Evolutionary conservation across 35 echinoderm and acorn worm species (phyloP).

Genomic region (Hemicentrotus pulcherrimus): DNA sequence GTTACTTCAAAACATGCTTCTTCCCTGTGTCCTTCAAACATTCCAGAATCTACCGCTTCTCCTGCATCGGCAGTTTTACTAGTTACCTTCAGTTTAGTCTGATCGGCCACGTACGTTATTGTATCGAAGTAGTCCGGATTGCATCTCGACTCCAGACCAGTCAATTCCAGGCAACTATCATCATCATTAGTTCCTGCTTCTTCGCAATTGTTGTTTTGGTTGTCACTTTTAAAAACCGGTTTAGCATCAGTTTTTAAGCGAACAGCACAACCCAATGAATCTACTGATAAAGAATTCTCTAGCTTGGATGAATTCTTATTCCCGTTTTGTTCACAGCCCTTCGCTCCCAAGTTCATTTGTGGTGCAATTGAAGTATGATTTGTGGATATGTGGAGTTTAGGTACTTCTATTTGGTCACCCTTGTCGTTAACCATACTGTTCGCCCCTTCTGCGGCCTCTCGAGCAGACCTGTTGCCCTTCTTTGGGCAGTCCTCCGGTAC

Average conservation of each 20-base stretch:
- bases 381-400: not conserved
- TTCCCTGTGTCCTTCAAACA: not conserved
- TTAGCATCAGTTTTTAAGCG: not conserved
- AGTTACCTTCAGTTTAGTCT: not conserved
- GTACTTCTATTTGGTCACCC: not conserved
- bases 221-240: not conserved
- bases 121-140: not conserved
- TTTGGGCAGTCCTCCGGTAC: no score
- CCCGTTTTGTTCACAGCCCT: not conserved
- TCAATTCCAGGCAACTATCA: not conserved
- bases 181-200: not conserved
- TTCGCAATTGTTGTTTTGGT: not conserved
- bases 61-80: not conserved
- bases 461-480: not conserved
- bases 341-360: not conserved
- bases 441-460: not conserved
- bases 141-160: not conserved
- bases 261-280: not conserved
- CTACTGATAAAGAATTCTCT: not conserved
- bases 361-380: not conserved
- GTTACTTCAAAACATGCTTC: not conserved
- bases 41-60: not conserved
- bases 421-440: not conserved
- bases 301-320: not conserved
- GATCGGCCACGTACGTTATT: not conserved